Evolutionary conservation across 64 coral and sea anemone species (phyloP).

Genomic region (Porites lutea): DNA sequence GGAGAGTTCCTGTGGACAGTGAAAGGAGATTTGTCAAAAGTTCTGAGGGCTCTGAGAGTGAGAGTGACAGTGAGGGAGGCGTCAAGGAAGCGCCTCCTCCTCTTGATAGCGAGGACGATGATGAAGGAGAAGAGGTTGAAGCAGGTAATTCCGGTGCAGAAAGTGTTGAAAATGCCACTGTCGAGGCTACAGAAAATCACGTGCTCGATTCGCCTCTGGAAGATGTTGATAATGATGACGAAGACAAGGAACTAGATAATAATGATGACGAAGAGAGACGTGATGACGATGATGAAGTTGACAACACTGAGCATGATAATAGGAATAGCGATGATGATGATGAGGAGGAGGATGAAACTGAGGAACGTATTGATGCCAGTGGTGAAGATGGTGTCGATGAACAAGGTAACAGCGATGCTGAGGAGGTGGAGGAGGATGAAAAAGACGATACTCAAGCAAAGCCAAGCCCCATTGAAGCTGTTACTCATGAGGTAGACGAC

Average conservation of each 20-base stretch:
- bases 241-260: not conserved
- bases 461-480: not conserved
- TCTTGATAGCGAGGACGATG: constrained; percentile 67
- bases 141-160: not conserved
- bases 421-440: not conserved
- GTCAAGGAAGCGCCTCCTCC: constrained; percentile 62
- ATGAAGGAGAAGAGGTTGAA: constrained; percentile 52
- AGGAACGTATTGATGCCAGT: not conserved
- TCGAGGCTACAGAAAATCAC: not conserved
- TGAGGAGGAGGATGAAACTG: not conserved
- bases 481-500: not conserved
- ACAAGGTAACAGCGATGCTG: not conserved
- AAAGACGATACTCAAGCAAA: not conserved
- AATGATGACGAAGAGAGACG: not conserved
- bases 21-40: not conserved
- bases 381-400: not conserved
- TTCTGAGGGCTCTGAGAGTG: not conserved
- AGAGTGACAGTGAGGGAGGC: constrained; percentile 47
- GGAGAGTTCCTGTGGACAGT: not conserved
- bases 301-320: not conserved
- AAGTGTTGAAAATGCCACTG: not conserved
- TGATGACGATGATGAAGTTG: not conserved
- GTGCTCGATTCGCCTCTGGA: constrained; percentile 9
- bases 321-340: not conserved
- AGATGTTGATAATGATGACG: constrained; percentile 23